These are phyloP conservation scores for Polymixis lichenea DNA, from an alignment of 2,888 invertebrate species.

Conservation along the genomic window DNA sequence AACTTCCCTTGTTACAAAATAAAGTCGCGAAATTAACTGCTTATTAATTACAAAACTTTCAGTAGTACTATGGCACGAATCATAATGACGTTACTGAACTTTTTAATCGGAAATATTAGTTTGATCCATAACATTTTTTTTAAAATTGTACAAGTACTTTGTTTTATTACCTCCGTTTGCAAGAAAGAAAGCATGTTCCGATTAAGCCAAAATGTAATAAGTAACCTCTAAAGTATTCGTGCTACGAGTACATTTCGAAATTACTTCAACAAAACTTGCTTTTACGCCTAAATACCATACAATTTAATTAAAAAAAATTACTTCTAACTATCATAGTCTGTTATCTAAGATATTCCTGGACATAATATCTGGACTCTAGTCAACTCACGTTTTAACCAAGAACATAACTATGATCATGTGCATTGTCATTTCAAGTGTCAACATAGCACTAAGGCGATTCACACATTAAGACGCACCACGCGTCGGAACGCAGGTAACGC, in stretches of 20 bases:
- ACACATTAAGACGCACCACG: no score
- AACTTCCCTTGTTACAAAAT: slow-evolving; percentile 14
- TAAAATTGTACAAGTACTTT: no score
- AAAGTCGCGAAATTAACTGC: slow-evolving; percentile 16
- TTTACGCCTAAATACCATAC: slow-evolving; percentile 62
- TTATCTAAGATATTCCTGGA: slow-evolving; percentile 61
- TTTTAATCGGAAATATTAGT: neutral
- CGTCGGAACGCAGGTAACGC: no score
- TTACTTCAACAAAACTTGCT: slow-evolving; percentile 39
- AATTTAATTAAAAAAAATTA: slow-evolving; percentile 53
- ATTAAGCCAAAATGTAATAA: neutral
- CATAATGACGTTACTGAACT: neutral
- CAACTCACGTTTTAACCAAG: slow-evolving; percentile 48
- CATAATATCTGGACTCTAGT: slow-evolving; percentile 54
- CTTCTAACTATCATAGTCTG: slow-evolving; percentile 58
- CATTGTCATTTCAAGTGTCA: slow-evolving; percentile 60
- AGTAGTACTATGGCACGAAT: slow-evolving; percentile 18
- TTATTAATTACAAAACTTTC: slow-evolving; percentile 40
- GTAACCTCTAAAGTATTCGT: slow-evolving; percentile 7
- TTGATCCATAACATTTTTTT: neutral
- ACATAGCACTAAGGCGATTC: slow-evolving; percentile 54
- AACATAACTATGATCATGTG: slow-evolving; percentile 55
- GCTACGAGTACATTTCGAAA: neutral
- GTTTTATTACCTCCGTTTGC: neutral
- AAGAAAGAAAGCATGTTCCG: neutral